Evolutionary conservation across 2,888 invertebrate species (phyloP).

Genomic region (Charanyca ferruginea): DNA sequence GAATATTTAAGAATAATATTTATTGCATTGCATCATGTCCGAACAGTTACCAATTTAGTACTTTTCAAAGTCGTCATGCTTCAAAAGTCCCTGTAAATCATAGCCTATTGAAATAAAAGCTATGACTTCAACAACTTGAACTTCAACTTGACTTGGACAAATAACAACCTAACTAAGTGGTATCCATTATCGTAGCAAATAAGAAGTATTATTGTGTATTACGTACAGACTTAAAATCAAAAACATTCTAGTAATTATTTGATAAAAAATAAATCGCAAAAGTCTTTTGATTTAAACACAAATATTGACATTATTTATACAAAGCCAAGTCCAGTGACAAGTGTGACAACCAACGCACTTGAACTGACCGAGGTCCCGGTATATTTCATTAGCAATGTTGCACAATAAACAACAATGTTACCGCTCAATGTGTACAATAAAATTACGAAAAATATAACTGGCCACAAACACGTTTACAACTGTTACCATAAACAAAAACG

Average conservation of each 20-base stretch:
- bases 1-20: not conserved
- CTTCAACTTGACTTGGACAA: not conserved
- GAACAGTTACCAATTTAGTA: not conserved
- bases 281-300: conserved; percentile 1
- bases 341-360: conserved; percentile 25
- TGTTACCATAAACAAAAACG: conserved; percentile 73
- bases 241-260: conserved; percentile 9
- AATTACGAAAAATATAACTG: conserved; percentile 52
- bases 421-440: conserved; percentile 38
- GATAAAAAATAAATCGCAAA: conserved; percentile 16
- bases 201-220: not conserved
- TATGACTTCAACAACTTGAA: too few relatives aligned
- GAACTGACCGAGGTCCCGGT: conserved; percentile 10
- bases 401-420: conserved; percentile 38
- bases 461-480: conserved; percentile 56
- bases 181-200: not conserved
- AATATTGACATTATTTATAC: conserved; percentile 23
- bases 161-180: not conserved
- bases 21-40: conserved; percentile 1
- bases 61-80: not conserved
- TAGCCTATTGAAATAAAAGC: too few relatives aligned
- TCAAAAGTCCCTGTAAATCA: not conserved
- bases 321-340: conserved; percentile 22
- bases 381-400: conserved; percentile 33
- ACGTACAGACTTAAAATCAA: conserved; percentile 19